Conservation (phyloP, 1,140 invertebrate species). For the Vollenhovia emeryi region DNA sequence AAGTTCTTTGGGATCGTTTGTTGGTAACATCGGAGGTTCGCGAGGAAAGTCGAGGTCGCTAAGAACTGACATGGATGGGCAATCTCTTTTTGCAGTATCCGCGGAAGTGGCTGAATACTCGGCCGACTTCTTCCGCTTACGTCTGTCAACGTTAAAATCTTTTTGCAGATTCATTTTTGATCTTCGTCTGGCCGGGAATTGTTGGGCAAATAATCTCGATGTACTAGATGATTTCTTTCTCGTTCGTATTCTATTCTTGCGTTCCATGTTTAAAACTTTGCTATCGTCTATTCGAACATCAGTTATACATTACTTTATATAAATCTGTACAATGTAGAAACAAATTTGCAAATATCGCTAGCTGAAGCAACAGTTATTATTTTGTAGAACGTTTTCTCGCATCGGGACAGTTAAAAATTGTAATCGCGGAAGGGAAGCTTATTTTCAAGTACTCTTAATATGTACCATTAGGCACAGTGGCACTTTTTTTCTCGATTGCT, state of each 20-base stretch:
- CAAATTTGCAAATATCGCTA: background rate
- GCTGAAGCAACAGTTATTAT: background rate
- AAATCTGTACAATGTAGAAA: too few species aligned
- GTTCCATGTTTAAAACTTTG: background rate
- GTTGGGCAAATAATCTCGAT: background rate
- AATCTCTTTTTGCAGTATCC: slow-evolving; percentile 14
- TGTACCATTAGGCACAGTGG: background rate
- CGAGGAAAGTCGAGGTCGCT: background rate
- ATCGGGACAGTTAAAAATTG: background rate
- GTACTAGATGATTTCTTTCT: slow-evolving; percentile 9
- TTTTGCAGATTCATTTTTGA: slow-evolving; percentile 19
- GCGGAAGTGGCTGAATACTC: slow-evolving; percentile 17
- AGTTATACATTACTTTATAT: background rate
- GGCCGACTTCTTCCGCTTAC: background rate
- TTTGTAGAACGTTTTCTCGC: background rate
- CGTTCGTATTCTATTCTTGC: background rate
- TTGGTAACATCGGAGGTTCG: slow-evolving; percentile 4
- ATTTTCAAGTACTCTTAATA: background rate
- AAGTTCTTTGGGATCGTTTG: slow-evolving; percentile 58
- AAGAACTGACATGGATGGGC: background rate
- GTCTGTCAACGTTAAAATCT: background rate
- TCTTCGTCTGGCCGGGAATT: background rate
- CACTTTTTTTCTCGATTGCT: slow-evolving; percentile 18
- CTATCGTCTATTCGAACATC: background rate
- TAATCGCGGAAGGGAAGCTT: background rate